Percentiles rank a stretch among this genome's conserved stretches.
Conservation (phyloP, 2,797 vertebrate genomes). For the Gorsachius magnificus region DNA sequence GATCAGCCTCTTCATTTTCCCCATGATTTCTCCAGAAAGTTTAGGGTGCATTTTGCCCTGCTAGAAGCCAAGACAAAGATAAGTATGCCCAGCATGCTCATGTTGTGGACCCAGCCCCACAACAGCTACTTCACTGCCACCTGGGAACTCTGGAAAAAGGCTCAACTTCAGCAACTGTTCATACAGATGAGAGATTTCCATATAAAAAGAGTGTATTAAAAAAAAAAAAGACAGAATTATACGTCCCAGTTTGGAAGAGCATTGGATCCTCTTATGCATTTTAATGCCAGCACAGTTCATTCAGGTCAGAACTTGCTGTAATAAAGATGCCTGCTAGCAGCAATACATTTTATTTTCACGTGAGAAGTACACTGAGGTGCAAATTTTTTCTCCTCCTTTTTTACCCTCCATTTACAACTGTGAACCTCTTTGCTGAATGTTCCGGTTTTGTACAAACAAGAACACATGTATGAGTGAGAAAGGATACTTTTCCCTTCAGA, state of each 20-base stretch:
- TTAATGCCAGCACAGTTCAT: neutral
- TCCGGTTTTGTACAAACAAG: neutral
- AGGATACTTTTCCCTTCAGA: neutral
- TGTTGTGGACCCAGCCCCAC: neutral
- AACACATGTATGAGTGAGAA: neutral
- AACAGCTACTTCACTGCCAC: neutral
- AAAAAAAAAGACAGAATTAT: neutral
- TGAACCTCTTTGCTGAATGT: neutral
- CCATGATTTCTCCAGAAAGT: neutral
- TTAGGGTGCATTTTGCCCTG: neutral
- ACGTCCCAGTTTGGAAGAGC: neutral
- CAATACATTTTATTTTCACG: neutral
- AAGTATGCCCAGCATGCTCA: fast-evolving
- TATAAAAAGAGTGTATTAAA: neutral
- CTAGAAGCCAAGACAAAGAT: neutral
- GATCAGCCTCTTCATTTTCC: neutral
- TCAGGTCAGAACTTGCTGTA: neutral
- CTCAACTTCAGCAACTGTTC: neutral
- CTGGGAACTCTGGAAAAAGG: neutral
- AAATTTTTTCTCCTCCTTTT: neutral
- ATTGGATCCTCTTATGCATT: neutral
- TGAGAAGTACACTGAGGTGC: neutral
- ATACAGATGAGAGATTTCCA: neutral
- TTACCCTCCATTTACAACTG: neutral
- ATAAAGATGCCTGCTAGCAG: neutral